A percentile compares a stretch with the other conserved stretches of the same genome.
Conservation (phyloP, 2,797 vertebrate genomes). For the Pseudochirops cupreus region DNA sequence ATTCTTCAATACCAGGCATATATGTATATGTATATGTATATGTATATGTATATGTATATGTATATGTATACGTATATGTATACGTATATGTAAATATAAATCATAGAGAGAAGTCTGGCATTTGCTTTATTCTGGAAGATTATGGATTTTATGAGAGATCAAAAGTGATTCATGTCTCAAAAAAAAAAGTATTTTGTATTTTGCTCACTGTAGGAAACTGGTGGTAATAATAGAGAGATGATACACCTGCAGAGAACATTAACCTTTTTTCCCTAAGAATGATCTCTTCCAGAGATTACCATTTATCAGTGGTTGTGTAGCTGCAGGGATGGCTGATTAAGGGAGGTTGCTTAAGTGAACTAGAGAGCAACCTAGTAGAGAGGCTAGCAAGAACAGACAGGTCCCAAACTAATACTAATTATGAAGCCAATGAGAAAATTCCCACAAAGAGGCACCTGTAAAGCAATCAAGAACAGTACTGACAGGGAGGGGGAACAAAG, state of each 20-base stretch:
- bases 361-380: neutral
- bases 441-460: neutral
- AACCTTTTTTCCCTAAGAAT: neutral
- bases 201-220: neutral
- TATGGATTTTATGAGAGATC: neutral
- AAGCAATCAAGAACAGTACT: conserved; percentile 2
- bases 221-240: neutral
- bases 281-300: neutral
- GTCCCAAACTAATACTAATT: conserved; percentile 31
- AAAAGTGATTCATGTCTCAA: neutral
- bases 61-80: too few relatives aligned
- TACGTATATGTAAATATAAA: too few relatives aligned
- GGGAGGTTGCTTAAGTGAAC: conserved; percentile 3
- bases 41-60: too few relatives aligned
- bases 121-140: neutral
- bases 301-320: neutral
- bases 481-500: neutral
- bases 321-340: neutral
- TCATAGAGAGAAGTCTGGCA: neutral
- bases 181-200: neutral
- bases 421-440: conserved; percentile 11
- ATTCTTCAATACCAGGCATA: neutral
- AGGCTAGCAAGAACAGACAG: conserved; percentile 34
- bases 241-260: conserved; percentile 6
- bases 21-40: too few relatives aligned